These are phyloP conservation scores for Tachyglossus aculeatus DNA, from an alignment of 2,797 vertebrate species.

Conservation along the genomic window DNA sequence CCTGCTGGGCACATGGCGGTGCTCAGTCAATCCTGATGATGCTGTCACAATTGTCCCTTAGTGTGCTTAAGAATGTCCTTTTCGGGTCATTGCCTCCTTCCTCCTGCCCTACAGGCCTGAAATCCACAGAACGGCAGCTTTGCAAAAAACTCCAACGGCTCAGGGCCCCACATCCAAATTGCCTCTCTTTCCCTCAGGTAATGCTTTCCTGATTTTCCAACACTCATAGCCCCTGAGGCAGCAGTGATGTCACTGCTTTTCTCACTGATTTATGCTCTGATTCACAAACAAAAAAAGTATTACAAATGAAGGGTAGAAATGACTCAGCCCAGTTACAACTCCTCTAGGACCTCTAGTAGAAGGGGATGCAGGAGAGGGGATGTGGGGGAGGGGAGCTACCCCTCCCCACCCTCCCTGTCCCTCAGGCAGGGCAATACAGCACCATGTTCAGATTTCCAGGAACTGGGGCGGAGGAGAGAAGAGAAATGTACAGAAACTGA, in stretches of 20 bases:
- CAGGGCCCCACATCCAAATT: constrained; percentile 39
- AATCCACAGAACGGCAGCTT: constrained; percentile 14
- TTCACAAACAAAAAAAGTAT: constrained; percentile 33
- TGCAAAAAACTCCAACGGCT: too few species aligned
- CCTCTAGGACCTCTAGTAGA: neutral
- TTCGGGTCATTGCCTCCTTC: too few species aligned
- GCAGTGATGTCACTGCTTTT: constrained; percentile 54
- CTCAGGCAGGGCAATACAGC: too few species aligned
- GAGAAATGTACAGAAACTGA: too few species aligned
- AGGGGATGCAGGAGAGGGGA: neutral
- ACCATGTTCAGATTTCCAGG: too few species aligned
- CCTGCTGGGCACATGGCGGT: too few species aligned
- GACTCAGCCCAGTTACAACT: neutral
- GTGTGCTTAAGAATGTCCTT: too few species aligned
- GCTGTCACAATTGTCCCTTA: too few species aligned
- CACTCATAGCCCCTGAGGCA: constrained; percentile 25
- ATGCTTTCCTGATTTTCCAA: constrained; percentile 29
- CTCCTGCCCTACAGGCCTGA: constrained; percentile 20
- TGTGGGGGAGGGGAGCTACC: too few species aligned
- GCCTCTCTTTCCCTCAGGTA: constrained; percentile 29
- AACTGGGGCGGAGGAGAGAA: too few species aligned
- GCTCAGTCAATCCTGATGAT: too few species aligned
- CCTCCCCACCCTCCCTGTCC: too few species aligned
- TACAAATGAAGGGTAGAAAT: constrained; percentile 14
- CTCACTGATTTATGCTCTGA: constrained; percentile 53